A percentile compares a stretch with the other conserved stretches of the same genome.
Evolutionary conservation across 2,797 vertebrate genomes (phyloP).

Genomic region (Tolypeutes matacus): DNA sequence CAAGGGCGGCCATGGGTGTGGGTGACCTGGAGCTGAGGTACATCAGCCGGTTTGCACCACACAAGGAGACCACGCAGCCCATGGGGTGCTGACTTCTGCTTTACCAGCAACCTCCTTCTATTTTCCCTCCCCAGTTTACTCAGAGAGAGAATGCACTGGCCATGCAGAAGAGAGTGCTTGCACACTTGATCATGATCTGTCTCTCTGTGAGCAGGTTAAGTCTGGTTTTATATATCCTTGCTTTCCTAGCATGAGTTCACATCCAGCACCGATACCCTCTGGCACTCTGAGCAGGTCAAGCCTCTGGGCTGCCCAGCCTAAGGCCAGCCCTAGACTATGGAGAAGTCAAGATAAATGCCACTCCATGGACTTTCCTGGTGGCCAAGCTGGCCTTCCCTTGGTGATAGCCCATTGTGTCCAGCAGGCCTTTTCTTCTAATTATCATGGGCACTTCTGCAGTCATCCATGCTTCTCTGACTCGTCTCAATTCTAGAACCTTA

Average conservation of each 20-base stretch:
- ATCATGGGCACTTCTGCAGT: neutral
- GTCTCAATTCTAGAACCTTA: too few relatives aligned
- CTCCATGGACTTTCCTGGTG: neutral
- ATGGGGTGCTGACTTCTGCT: neutral
- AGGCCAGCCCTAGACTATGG: neutral
- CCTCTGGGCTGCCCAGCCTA: neutral
- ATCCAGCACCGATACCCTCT: neutral
- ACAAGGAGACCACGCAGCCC: neutral
- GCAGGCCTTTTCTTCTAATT: neutral
- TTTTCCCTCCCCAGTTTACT: neutral
- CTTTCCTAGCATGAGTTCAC: neutral
- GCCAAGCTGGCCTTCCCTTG: neutral
- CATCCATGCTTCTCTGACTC: neutral
- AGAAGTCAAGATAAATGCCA: neutral
- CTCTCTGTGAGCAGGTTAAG: neutral
- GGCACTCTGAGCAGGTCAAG: too few relatives aligned
- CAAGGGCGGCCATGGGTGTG: neutral
- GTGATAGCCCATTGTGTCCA: neutral
- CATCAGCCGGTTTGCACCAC: neutral
- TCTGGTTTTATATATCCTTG: neutral
- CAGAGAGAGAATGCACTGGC: neutral
- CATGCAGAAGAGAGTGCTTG: rapidly evolving
- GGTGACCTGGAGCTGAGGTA: neutral
- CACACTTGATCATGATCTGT: neutral
- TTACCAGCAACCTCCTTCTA: neutral